Conservation (phyloP, 1,140 invertebrate genomes). For the Tetranychus cinnabarinus region DNA sequence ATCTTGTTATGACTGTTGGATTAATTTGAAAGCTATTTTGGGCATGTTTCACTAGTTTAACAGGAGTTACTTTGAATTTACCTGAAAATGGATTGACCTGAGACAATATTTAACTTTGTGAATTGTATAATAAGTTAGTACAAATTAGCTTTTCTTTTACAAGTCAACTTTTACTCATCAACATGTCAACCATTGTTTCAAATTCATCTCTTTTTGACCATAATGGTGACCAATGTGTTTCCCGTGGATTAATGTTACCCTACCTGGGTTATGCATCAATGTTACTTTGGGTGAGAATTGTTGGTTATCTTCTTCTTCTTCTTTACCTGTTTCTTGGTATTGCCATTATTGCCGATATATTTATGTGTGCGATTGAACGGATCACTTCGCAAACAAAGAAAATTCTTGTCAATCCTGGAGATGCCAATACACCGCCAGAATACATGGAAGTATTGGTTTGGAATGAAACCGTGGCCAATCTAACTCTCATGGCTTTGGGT, state of each 20-base stretch:
- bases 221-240: constrained; percentile 20
- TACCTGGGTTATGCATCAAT: constrained; percentile 30
- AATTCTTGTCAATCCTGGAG: constrained; percentile 17
- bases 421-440: constrained; percentile 15
- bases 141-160: no score
- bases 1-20: no score
- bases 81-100: no score
- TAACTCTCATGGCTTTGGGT: constrained; percentile 41
- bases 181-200: neutral
- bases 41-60: no score
- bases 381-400: constrained; percentile 37
- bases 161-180: no score
- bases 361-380: constrained; percentile 37
- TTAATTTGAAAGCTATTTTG: no score
- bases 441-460: constrained; percentile 24
- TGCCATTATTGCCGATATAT: constrained; percentile 33
- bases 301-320: constrained; percentile 29
- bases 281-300: constrained; percentile 21
- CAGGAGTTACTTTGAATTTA: no score
- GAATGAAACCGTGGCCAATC: constrained; percentile 41
- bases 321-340: constrained; percentile 30
- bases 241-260: constrained; percentile 28
- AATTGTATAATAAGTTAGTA: no score
- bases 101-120: no score
- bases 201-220: neutral